A percentile compares a stretch with the other conserved stretches of the same genome.
These are phyloP conservation scores for Tympanuchus pallidicinctus DNA, from an alignment of 2,113 vertebrate genomes.

Conservation along the genomic window DNA sequence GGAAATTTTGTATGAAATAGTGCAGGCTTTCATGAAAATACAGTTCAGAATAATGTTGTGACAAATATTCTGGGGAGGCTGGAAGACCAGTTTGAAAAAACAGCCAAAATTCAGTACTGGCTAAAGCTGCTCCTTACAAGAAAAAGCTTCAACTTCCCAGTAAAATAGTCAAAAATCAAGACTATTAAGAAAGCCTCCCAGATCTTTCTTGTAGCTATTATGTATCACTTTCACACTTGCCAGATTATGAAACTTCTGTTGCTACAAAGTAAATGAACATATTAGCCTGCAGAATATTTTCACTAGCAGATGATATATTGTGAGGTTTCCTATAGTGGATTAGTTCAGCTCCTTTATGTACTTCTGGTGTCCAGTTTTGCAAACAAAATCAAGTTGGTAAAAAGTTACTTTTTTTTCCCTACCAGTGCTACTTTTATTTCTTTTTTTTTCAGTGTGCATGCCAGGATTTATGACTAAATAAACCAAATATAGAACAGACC, in stretches of 20 bases:
- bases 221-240: not conserved
- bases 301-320: not conserved
- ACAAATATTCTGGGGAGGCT: not conserved
- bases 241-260: not conserved
- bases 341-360: not conserved
- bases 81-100: not conserved
- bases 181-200: not conserved
- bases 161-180: not conserved
- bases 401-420: not conserved
- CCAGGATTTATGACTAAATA: slow-evolving; percentile 68
- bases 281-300: slow-evolving; percentile 12
- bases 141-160: not conserved
- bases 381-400: not conserved
- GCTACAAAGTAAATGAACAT: not conserved
- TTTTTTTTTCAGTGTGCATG: not conserved
- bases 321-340: not conserved
- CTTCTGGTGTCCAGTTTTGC: not conserved
- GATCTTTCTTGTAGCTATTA: not conserved
- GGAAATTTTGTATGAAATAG: not conserved
- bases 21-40: not conserved
- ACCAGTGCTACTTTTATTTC: not conserved
- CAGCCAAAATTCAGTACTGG: not conserved
- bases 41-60: not conserved
- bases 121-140: not conserved
- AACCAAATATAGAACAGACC: slow-evolving; percentile 66